Base-by-base conservation (phyloP, 2,888 invertebrate genomes). In the Perithous albicinctus region DNA sequence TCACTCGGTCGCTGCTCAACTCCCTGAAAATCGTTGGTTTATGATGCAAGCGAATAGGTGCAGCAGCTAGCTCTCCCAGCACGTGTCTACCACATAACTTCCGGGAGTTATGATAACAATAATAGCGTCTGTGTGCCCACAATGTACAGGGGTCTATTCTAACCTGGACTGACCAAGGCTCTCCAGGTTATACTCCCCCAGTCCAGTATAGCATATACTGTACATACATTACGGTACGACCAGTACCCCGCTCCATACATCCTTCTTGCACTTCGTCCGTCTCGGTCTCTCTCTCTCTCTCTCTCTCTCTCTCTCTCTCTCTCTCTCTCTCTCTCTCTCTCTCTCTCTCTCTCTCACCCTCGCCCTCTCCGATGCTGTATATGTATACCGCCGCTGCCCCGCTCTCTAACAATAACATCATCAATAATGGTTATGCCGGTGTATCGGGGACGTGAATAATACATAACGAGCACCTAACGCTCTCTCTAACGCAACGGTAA, bases 81-180 rank as follows among this genome's bases (percentile, higher is more conserved):
- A 73, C 78, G 75, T 80, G 73, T 80, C 69, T 73, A 51, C 38
- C 32, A 23, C 84, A 83, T 83, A 83, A 84, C 84, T 84, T 83
- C 79, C 80, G 72, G 63, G 79, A 84, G 77, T 83, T 83, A 83
- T 83, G 77, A 83, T 83, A 84, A 84, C 80, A 83, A 83, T 81
- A 79, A 83, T 81, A 79, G 64, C 48, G 46, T 46, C 18, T 20
- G 23, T 32, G 51, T 46, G 51, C 29, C 23, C 51, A 32, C 69
- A 64, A 74, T 64, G 59, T 56, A 59, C 74, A 70, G 59, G 59
- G 46, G 64, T 41, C 69, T 66, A 18, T 51, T 48, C 73, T 15
- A 18, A 63, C 66, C 61, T 67, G n/a, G 32, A 12, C 48, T 46
- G 41, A 51, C n/a, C 73, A 54, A 51, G 54, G 38, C 18, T 51